A percentile compares a stretch with the other conserved stretches of the same genome.
Evolutionary conservation across 2,888 invertebrate genomes (phyloP).

Genomic region (Erebia aethiops): DNA sequence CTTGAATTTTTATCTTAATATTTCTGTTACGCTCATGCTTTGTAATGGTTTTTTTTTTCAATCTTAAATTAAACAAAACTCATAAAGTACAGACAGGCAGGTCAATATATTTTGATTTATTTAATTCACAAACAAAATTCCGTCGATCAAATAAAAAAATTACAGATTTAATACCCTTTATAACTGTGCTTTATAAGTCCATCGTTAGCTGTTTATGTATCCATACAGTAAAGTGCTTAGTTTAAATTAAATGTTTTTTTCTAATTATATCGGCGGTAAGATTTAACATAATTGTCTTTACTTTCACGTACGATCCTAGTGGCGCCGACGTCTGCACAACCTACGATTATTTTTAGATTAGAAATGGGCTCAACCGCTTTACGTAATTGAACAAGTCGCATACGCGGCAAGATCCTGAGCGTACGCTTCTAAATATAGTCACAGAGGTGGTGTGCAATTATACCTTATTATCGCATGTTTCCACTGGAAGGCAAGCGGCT

Average conservation of each 20-base stretch:
- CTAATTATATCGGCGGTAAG: constrained; percentile 40
- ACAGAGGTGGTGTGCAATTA: constrained; percentile 78
- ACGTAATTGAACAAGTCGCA: constrained; percentile 81
- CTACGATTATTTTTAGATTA: constrained; percentile 84
- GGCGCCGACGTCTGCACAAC: constrained; percentile 78
- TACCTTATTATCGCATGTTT: constrained; percentile 81
- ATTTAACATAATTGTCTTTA: constrained; percentile 71
- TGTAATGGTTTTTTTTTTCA: background rate
- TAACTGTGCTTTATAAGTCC: too few species aligned
- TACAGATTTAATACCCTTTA: too few species aligned
- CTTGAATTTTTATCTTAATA: background rate
- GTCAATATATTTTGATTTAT: too few species aligned
- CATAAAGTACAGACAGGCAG: background rate
- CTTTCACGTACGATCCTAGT: constrained; percentile 79
- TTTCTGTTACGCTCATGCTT: background rate
- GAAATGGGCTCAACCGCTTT: constrained; percentile 83
- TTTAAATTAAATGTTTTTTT: constrained; percentile 35
- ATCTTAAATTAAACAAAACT: background rate
- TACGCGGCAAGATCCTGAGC: constrained; percentile 78
- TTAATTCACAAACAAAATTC: background rate
- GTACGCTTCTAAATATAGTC: constrained; percentile 80
- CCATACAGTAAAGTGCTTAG: background rate
- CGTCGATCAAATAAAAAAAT: background rate
- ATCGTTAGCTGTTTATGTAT: constrained; percentile 19
- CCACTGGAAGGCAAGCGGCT: constrained; percentile 74